Percentiles rank a stretch among this genome's conserved stretches.
phyloP scores from a whole-genome alignment of 2,888 invertebrate genomes.

The Caenorhabditis wallacei region DNA sequence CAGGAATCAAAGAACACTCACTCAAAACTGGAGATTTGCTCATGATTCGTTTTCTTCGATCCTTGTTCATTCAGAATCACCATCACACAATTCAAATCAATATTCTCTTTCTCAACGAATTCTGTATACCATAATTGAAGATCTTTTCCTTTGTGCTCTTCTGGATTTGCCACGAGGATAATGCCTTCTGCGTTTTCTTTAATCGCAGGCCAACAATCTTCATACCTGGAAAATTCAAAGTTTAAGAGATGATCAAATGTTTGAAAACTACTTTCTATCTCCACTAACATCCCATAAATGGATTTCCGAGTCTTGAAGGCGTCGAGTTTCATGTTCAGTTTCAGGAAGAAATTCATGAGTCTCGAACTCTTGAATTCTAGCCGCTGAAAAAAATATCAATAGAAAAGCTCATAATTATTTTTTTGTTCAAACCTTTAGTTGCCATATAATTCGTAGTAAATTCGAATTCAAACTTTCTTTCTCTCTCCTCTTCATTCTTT shows the following conservation, averaged over 20 bases:
- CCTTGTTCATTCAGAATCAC: conserved; percentile 65
- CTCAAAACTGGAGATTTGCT: conserved; percentile 60
- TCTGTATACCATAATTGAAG: conserved; percentile 76
- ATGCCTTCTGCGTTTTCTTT: conserved; percentile 88
- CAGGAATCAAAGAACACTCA: conserved; percentile 2
- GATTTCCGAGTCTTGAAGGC: conserved; percentile 87
- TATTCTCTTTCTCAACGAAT: conserved; percentile 58
- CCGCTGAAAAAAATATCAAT: no score
- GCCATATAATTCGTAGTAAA: conserved; percentile 44
- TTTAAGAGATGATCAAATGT: no score
- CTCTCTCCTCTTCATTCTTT: conserved; percentile 6
- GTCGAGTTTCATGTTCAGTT: conserved; percentile 79
- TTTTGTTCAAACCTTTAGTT: conserved; percentile 62
- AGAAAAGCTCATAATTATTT: no score
- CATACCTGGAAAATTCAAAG: conserved; percentile 66
- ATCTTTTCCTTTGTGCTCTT: conserved; percentile 79
- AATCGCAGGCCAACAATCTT: conserved; percentile 89
- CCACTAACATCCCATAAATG: conserved; percentile 84
- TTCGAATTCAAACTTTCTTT: conserved; percentile 57
- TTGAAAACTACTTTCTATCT: conserved; percentile 67
- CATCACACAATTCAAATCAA: conserved; percentile 50
- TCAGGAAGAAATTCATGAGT: conserved; percentile 85
- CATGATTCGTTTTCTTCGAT: conserved; percentile 62
- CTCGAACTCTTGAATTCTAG: conserved; percentile 89
- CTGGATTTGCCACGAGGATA: conserved; percentile 88